A percentile compares a stretch with the other conserved stretches of the same genome.
Conservation (phyloP, 2,888 invertebrate genomes). For the Ormyrus thymus region DNA sequence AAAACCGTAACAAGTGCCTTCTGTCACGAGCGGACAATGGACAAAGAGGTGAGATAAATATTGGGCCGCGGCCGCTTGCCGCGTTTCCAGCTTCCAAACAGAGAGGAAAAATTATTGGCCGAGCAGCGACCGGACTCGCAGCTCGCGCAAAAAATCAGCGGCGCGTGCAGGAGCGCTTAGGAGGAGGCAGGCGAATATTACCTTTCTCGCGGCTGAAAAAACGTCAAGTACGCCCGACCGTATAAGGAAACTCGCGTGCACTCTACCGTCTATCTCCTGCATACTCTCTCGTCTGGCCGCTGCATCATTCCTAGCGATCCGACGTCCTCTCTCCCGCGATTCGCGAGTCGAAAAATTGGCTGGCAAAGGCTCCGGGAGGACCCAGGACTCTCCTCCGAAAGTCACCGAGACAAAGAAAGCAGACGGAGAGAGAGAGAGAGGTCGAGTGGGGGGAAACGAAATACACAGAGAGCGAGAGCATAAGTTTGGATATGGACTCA, state of each 20-base stretch:
- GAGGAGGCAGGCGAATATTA: slow-evolving; percentile 51
- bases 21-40: slow-evolving; percentile 37
- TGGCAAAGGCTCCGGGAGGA: no score
- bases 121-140: slow-evolving; percentile 8
- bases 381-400: no score
- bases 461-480: neutral
- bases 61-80: no score
- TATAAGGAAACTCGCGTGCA: slow-evolving; percentile 65
- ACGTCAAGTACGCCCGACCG: slow-evolving; percentile 63
- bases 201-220: slow-evolving; percentile 58
- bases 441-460: neutral
- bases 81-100: neutral
- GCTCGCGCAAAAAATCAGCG: neutral
- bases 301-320: no score
- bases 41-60: slow-evolving; percentile 28
- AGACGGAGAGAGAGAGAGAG: slow-evolving; percentile 4
- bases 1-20: slow-evolving; percentile 46
- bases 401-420: no score
- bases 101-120: slow-evolving; percentile 25
- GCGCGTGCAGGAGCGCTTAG: neutral
- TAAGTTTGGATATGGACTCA: slow-evolving; percentile 70
- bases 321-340: no score
- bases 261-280: slow-evolving; percentile 26
- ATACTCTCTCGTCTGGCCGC: no score
- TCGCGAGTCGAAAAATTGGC: no score